Percentiles rank a stretch among this genome's conserved stretches.
phyloP scores from a whole-genome alignment of 2,113 vertebrate species.

The Kryptolebias marmoratus region DNA sequence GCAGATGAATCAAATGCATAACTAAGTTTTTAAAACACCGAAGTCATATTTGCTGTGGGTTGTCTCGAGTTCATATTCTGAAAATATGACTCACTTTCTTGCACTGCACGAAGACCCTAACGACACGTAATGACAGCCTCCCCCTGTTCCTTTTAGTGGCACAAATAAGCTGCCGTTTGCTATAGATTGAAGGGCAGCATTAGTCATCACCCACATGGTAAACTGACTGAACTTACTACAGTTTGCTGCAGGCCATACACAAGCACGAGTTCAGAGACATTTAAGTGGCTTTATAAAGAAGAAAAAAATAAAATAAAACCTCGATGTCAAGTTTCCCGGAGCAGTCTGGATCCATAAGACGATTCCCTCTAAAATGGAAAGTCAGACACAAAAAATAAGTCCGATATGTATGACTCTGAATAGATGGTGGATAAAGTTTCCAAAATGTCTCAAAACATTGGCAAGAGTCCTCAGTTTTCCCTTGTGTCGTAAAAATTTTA shows the following conservation, averaged over 20 bases:
- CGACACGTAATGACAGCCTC: not conserved
- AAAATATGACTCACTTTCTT: slow-evolving; percentile 3
- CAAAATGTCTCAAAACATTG: too few relatives aligned
- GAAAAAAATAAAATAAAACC: too few relatives aligned
- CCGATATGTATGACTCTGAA: not conserved
- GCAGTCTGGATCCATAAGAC: not conserved
- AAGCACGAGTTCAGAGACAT: not conserved
- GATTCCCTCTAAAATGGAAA: slow-evolving; percentile 1
- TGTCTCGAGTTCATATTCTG: not conserved
- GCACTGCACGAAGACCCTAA: not conserved
- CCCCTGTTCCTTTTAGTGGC: not conserved
- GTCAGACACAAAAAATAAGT: not conserved
- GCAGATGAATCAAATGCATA: not conserved
- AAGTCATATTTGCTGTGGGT: too few relatives aligned
- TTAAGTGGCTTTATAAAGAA: not conserved
- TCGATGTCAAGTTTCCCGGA: not conserved
- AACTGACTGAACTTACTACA: not conserved
- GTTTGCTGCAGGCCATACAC: not conserved
- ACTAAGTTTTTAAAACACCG: not conserved
- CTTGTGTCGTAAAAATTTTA: too few relatives aligned
- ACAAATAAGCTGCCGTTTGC: slow-evolving; percentile 1
- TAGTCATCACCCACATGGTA: not conserved
- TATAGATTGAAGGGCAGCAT: not conserved
- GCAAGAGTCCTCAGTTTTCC: too few relatives aligned
- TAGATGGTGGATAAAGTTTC: not conserved